These are phyloP conservation scores for Rhinichthys klamathensis DNA, from an alignment of 2,113 vertebrate species.

Conservation along the genomic window DNA sequence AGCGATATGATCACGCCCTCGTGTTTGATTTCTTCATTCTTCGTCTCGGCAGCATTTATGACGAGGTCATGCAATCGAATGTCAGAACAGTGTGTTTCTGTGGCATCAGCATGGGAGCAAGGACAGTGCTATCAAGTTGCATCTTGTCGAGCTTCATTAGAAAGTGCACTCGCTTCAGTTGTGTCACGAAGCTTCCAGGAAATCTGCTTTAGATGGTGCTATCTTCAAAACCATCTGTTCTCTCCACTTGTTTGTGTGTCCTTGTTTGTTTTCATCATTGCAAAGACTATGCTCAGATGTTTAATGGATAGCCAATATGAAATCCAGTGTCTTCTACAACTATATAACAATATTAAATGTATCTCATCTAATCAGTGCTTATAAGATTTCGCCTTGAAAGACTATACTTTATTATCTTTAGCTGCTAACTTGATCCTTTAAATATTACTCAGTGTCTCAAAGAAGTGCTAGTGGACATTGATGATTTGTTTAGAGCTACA, in stretches of 20 bases:
- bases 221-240: slow-evolving; percentile 67
- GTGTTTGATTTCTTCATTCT: background rate
- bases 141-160: slow-evolving; percentile 71
- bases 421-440: background rate
- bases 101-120: slow-evolving; percentile 58
- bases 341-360: background rate
- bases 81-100: slow-evolving; percentile 7
- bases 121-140: slow-evolving; percentile 55
- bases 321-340: slow-evolving; percentile 18
- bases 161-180: slow-evolving; percentile 61
- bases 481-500: no score
- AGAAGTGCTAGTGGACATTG: no score
- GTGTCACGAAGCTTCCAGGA: slow-evolving; percentile 67
- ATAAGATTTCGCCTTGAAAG: slow-evolving; percentile 5
- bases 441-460: no score
- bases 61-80: background rate
- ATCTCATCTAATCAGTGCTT: background rate
- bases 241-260: slow-evolving; percentile 31
- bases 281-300: slow-evolving; percentile 52
- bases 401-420: background rate
- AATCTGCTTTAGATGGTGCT: slow-evolving; percentile 64
- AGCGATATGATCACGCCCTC: background rate
- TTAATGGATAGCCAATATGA: slow-evolving; percentile 70
- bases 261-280: slow-evolving; percentile 53
- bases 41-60: background rate